A percentile compares a stretch with the other conserved stretches of the same genome.
Evolutionary conservation across 2,797 vertebrate species (phyloP).

Genomic region (Agapornis canus): DNA sequence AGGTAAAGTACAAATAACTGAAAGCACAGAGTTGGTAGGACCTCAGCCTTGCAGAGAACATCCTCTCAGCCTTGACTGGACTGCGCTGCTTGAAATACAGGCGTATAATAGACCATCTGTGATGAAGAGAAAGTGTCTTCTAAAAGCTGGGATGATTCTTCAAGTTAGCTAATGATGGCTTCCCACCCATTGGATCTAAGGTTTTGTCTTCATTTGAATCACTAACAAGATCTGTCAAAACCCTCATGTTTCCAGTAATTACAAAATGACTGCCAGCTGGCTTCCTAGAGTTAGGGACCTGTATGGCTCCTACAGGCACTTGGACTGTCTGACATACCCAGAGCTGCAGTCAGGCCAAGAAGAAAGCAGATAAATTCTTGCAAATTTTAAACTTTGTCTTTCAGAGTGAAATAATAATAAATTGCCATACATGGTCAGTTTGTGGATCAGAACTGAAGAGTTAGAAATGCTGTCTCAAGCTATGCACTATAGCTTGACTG

Average conservation of each 20-base stretch:
- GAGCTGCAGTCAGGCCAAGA: background rate
- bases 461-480: background rate
- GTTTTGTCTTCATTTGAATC: background rate
- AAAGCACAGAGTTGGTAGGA: background rate
- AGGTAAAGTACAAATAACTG: background rate
- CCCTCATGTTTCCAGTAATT: background rate
- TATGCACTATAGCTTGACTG: background rate
- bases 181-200: background rate
- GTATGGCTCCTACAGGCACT: background rate
- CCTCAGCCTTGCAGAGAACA: background rate
- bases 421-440: background rate
- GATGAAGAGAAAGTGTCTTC: background rate
- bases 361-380: background rate
- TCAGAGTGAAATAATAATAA: background rate
- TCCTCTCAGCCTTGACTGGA: background rate
- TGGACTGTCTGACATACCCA: background rate
- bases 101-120: accelerated
- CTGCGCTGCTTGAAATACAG: background rate
- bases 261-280: background rate
- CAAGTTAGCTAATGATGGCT: background rate
- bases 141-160: background rate
- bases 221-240: background rate
- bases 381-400: background rate
- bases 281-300: background rate
- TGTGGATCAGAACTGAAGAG: background rate